Base-by-base conservation (phyloP, 2,797 vertebrate genomes). In the Pseudochaenichthys georgianus region DNA sequence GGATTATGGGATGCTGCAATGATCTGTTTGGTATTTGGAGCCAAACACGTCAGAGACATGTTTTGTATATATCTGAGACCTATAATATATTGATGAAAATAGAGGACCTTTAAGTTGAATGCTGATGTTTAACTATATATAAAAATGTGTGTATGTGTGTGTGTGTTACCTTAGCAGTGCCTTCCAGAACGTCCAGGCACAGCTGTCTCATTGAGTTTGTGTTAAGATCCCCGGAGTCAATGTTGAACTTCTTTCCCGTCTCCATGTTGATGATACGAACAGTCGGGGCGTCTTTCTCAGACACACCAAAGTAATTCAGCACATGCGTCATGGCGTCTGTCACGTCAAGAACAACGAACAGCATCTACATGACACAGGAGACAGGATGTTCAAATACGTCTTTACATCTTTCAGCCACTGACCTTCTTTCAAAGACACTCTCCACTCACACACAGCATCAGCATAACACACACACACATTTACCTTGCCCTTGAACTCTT, bases 341-440 rank as follows among this genome's bases (percentile, higher is more conserved):
- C 41, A 97, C 92, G 0, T 99, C 95, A 21, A 98, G 95, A 43
- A 83, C 67, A 71, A 99, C 89, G 0, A 98, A 98, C 50, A 99
- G 92, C 67, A 98, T 94, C 98, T 99, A 28, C 9, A 9, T 16
- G 6, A 79, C 47, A 67, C 21, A 73, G 21, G 60, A 64, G n/a
- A 52, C n/a, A 62, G 23, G 16, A 21, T 19, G 34, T 51, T 47
- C 2, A 23, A 54, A 45, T 9, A 6, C 8, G 4, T 31, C 65
- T 21, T 68, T 62, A 11, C 19, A 47, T 57, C 17, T 19, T 42
- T 16, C 1, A 61, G 3, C 48, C 1, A 16, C 3, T 71, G 28
- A 51, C 6, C 69, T 53, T 59, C 2, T 55, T 11, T 46, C 4
- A 65, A 52, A 71, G 41, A 57, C 28, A 21, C 38, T 28, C 47